phyloP scores from a whole-genome alignment of 1,140 invertebrate species.

The Drosophila nasuta region DNA sequence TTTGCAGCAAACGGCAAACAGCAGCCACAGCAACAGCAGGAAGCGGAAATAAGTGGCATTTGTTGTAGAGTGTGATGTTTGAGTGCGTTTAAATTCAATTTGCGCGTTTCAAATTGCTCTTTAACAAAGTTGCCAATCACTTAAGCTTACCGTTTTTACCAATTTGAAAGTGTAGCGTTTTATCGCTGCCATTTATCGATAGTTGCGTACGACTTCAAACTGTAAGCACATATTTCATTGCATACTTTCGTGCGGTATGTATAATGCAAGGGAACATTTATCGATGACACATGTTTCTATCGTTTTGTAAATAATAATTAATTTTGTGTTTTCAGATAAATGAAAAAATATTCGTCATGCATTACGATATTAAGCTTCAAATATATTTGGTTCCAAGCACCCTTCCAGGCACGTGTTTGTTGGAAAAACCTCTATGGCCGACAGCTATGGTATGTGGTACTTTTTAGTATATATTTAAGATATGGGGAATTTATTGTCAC shows the following conservation, averaged over 20 bases:
- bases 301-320: background rate
- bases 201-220: slow-evolving; percentile 14
- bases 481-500: too few species aligned
- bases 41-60: slow-evolving; percentile 71
- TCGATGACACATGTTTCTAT: background rate
- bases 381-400: too few species aligned
- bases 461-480: too few species aligned
- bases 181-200: slow-evolving; percentile 20
- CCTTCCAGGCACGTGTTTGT: too few species aligned
- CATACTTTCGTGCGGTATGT: slow-evolving; percentile 27
- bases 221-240: slow-evolving; percentile 2
- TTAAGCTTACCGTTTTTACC: background rate
- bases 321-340: too few species aligned
- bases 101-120: slow-evolving; percentile 16
- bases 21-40: slow-evolving; percentile 30
- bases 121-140: slow-evolving; percentile 24
- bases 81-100: slow-evolving; percentile 50
- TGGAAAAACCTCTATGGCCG: too few species aligned
- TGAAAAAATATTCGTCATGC: too few species aligned
- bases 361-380: too few species aligned
- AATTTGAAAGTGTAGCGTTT: slow-evolving; percentile 22
- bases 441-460: too few species aligned
- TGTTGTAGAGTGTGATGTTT: slow-evolving; percentile 52
- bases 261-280: background rate
- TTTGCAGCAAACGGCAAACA: background rate